Evolutionary conservation across 2,888 invertebrate genomes (phyloP).

Genomic region (Drosophila mimica): DNA sequence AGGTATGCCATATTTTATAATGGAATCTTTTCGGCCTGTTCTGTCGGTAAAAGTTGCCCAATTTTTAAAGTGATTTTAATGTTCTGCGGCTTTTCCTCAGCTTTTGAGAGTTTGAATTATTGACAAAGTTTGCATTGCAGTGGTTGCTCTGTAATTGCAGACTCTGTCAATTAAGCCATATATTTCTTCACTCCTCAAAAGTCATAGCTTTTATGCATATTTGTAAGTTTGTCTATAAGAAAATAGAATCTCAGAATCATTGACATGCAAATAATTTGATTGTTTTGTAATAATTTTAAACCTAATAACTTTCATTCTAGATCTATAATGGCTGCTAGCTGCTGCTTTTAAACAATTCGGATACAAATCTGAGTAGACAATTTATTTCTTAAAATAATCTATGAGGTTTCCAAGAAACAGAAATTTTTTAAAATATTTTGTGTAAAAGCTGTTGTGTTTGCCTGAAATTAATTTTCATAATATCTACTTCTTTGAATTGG

Average conservation of each 20-base stretch:
- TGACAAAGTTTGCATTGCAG: conserved; percentile 53
- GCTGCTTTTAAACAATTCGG: too few species aligned
- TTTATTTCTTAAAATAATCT: background rate
- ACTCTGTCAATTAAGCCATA: background rate
- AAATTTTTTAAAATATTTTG: background rate
- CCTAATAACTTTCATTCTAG: background rate
- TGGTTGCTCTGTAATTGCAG: background rate
- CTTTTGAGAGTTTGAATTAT: conserved; percentile 62
- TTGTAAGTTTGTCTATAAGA: background rate
- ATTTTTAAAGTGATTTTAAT: conserved; percentile 71
- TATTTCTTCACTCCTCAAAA: background rate
- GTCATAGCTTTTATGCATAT: background rate
- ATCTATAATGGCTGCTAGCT: background rate
- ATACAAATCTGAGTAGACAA: background rate
- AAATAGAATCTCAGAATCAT: background rate
- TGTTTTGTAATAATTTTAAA: background rate
- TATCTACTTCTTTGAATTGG: background rate
- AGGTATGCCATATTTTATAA: conserved; percentile 41
- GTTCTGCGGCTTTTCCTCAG: conserved; percentile 38
- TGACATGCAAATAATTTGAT: background rate
- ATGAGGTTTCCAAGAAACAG: background rate
- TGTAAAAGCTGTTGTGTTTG: background rate
- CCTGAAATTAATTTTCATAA: background rate
- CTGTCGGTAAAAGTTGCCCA: conserved; percentile 26
- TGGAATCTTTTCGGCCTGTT: conserved; percentile 26